Conservation (phyloP, 2,113 vertebrate genomes). For the Pygathrix nemaeus region DNA sequence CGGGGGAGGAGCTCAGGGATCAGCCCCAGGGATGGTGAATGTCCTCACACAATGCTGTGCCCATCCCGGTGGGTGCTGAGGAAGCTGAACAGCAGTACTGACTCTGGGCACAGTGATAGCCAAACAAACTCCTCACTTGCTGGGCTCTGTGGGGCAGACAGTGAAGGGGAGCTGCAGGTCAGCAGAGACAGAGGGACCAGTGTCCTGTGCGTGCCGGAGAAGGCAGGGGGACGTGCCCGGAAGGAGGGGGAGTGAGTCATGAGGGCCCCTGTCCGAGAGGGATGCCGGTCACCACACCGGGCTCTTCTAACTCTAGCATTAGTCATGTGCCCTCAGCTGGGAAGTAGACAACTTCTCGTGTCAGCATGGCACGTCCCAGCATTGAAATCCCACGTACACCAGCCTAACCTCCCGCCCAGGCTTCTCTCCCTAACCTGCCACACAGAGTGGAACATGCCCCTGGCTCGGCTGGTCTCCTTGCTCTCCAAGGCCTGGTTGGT, state of each 20-base stretch:
- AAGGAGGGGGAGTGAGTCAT: neutral
- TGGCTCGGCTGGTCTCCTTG: rapidly evolving
- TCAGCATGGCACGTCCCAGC: rapidly evolving
- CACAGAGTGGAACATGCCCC: neutral
- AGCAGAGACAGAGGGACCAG: neutral
- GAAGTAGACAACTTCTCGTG: rapidly evolving
- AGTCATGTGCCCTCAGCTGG: neutral
- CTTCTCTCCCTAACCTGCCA: rapidly evolving
- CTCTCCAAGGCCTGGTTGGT: rapidly evolving
- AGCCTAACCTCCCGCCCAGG: neutral
- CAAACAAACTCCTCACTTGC: neutral
- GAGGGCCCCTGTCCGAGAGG: too few species aligned
- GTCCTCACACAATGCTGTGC: neutral
- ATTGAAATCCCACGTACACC: rapidly evolving
- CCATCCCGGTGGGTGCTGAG: rapidly evolving
- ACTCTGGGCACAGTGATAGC: neutral
- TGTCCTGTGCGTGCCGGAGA: neutral
- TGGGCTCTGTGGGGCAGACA: neutral
- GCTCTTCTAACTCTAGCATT: rapidly evolving
- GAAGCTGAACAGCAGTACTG: neutral
- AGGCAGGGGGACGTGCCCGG: neutral
- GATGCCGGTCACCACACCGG: rapidly evolving
- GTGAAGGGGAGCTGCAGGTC: neutral
- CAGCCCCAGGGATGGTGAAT: rapidly evolving
- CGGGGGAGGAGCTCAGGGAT: neutral